Conservation (phyloP, 2,888 invertebrate species). For the Xanthia icteritia region DNA sequence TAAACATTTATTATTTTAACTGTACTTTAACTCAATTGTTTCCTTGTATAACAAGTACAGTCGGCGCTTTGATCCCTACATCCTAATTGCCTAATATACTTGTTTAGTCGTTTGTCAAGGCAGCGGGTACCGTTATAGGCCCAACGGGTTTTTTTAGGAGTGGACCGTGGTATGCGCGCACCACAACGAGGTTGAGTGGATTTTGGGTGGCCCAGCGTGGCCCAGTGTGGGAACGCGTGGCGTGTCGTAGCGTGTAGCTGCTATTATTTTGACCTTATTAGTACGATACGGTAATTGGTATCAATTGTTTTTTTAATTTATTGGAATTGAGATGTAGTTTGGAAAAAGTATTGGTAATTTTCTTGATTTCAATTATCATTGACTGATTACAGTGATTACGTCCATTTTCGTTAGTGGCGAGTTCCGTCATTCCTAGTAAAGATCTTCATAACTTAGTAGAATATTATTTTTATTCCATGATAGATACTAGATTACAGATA, state of each 20-base stretch:
- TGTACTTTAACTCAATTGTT: conserved; percentile 62
- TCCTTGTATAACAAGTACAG: conserved; percentile 57
- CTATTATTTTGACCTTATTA: conserved; percentile 49
- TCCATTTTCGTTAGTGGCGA: not conserved
- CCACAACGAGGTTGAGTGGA: conserved; percentile 58
- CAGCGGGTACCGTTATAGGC: conserved; percentile 79
- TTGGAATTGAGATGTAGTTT: not conserved
- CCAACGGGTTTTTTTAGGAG: conserved; percentile 80
- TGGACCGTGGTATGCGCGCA: conserved; percentile 63
- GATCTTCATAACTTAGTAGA: not conserved
- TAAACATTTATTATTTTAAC: conserved; percentile 57
- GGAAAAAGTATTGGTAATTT: not conserved
- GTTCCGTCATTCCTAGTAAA: not conserved
- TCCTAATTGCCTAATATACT: conserved; percentile 86
- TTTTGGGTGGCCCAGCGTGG: conserved; percentile 66
- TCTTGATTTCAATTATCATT: not conserved
- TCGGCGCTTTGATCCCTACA: conserved; percentile 77
- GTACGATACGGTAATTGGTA: conserved; percentile 27
- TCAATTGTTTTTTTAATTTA: not conserved
- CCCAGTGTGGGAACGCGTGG: conserved; percentile 45
- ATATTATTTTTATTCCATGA: not conserved
- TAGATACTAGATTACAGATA: not conserved
- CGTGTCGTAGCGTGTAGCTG: conserved; percentile 14
- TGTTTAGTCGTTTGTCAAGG: conserved; percentile 77
- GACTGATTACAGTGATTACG: not conserved